Evolutionary conservation across 2,797 vertebrate species (phyloP), one percentile per base, ranked within the genome.

Genomic region (Phalloptychus januarius): DNA sequence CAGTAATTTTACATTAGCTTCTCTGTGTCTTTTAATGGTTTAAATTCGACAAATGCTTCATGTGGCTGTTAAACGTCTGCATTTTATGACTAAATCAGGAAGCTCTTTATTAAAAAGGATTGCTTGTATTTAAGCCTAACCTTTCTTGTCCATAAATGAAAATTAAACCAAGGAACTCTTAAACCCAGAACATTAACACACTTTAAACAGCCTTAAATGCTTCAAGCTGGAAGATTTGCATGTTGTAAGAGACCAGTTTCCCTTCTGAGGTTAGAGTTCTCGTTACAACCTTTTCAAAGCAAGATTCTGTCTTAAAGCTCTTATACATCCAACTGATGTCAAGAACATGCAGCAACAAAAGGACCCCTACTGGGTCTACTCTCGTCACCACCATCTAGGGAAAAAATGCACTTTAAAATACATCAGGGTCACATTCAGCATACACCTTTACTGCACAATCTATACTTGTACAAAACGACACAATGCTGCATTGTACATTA

Each of bases 211-310:
- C 56, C 3, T 45, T 23, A 25, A 63, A 65, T 61, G 40, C 40
- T 28, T 31, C 16, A 42, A 31, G 18, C 3, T 42, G 10, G 7
- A 63, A 76, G 11, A 44, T 28, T 13, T 70, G 13, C 40, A 15
- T 28, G 28, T 18, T 28, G 67, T 18, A 58, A 48, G 38, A 31
- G 11, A 44, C 42, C n/a, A 48, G 40, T 33, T 81, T 83, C 70
- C 73, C 63, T 28, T 67, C 63, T 82, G 28, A 76, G 31, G 42
- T 33, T 54, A 70, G 33, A 83, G 25, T 36, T 83, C 44, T 82
- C 79, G 75, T 69, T 42, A 5, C 75, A 80, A 42, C 20, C 71
- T 78, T 80, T 82, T 87, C 42, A 36, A 54, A 75, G 42, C n/a
- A 7, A 23, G 15, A 33, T 63, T 63, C 7, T 71, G 44, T 44